Percentiles rank a stretch among this genome's conserved stretches.
phyloP scores from a whole-genome alignment of 2,888 invertebrate genomes.

The Ochropleura plecta region DNA sequence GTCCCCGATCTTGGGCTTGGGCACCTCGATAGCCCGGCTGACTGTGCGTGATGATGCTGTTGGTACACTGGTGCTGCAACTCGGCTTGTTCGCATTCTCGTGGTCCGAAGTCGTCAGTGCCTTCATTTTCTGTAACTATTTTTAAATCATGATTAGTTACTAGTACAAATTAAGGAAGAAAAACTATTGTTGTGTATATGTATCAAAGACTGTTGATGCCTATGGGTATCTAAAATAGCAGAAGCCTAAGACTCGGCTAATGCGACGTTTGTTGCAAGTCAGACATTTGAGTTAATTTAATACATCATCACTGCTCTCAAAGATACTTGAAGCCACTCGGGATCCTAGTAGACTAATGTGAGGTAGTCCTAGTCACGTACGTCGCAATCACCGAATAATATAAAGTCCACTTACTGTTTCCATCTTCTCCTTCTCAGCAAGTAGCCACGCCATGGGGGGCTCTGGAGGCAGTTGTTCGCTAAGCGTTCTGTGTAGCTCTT shows the following conservation, averaged over 20 bases:
- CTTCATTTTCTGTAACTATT: constrained; percentile 74
- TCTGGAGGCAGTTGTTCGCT: constrained; percentile 84
- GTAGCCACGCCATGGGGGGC: constrained; percentile 83
- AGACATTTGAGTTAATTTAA: too few relatives aligned
- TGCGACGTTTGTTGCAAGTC: too few relatives aligned
- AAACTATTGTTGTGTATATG: background rate
- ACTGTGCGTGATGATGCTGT: constrained; percentile 70
- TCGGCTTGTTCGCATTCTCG: constrained; percentile 61
- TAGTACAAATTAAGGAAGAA: background rate
- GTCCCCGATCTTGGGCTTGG: constrained; percentile 75
- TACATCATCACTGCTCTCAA: too few relatives aligned
- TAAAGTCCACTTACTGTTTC: constrained; percentile 74
- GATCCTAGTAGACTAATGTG: too few relatives aligned
- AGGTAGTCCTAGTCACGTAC: too few relatives aligned
- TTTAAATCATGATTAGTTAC: background rate
- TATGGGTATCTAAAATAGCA: too few relatives aligned
- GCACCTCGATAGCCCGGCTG: constrained; percentile 83
- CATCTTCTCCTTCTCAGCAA: constrained; percentile 83
- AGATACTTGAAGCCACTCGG: too few relatives aligned
- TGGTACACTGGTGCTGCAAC: constrained; percentile 66
- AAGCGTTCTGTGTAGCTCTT: constrained; percentile 84
- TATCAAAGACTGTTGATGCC: too few relatives aligned
- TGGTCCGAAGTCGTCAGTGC: constrained; percentile 62
- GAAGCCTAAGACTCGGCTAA: too few relatives aligned
- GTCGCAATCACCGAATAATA: background rate